Percentiles rank a stretch among this genome's conserved stretches.
phyloP scores from a whole-genome alignment of 1,140 invertebrate species.

The Zaprionus davidi region DNA sequence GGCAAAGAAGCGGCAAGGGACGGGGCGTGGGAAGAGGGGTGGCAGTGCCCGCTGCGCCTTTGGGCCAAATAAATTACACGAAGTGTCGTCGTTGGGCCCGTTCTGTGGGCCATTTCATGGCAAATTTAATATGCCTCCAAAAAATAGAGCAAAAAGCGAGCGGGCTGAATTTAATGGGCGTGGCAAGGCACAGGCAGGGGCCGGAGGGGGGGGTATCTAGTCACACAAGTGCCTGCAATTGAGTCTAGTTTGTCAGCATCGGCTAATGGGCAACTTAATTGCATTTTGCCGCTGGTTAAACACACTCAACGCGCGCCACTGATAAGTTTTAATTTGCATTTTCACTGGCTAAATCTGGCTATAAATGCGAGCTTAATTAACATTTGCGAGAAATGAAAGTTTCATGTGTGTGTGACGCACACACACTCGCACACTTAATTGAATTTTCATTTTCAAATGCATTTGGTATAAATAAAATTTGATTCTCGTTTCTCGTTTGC shows the following conservation, averaged over 20 bases:
- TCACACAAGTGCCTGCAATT: not conserved
- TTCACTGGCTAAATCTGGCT: constrained; percentile 43
- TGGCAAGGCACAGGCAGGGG: not conserved
- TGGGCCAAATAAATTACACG: constrained; percentile 80
- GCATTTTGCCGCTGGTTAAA: constrained; percentile 53
- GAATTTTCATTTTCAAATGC: constrained; percentile 70
- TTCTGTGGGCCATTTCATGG: constrained; percentile 78
- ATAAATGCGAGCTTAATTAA: constrained; percentile 69
- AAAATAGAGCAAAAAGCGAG: constrained; percentile 12
- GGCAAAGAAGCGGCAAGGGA: constrained; percentile 3
- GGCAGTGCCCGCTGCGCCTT: constrained; percentile 51
- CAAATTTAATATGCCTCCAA: constrained; percentile 61
- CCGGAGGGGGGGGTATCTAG: too few species aligned
- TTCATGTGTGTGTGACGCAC: constrained; percentile 38
- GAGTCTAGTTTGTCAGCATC: not conserved
- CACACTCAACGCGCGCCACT: constrained; percentile 36
- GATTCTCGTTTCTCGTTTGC: constrained; percentile 22
- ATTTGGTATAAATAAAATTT: constrained; percentile 69
- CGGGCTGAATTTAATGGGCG: constrained; percentile 29
- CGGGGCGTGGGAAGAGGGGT: constrained; percentile 2
- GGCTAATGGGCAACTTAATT: constrained; percentile 39
- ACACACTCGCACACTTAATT: constrained; percentile 47
- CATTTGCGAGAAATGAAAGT: constrained; percentile 50
- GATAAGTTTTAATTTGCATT: constrained; percentile 70
- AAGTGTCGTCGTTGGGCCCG: constrained; percentile 71